Percentiles rank a stretch among this genome's conserved stretches.
Evolutionary conservation across 2,888 invertebrate species (phyloP).

Genomic region (Lydus trimaculatus): DNA sequence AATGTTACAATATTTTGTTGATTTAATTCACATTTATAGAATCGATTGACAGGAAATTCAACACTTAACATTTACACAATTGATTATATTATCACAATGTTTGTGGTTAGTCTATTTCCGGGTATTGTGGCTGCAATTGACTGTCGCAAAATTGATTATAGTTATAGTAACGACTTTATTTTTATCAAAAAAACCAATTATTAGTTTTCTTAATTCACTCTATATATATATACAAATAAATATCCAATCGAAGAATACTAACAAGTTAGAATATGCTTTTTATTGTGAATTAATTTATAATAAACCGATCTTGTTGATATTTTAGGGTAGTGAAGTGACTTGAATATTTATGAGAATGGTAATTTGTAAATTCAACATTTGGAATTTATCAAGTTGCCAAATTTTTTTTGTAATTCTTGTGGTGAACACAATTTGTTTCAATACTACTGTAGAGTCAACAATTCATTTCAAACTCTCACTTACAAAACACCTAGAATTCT

Average conservation of each 20-base stretch:
- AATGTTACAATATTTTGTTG: neutral
- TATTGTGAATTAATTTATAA: neutral
- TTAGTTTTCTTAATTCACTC: no score
- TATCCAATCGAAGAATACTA: no score
- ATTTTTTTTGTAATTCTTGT: no score
- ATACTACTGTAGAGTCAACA: neutral
- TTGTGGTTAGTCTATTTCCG: neutral
- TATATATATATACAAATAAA: no score
- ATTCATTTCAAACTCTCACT: neutral
- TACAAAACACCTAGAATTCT: neutral
- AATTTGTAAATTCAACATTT: neutral
- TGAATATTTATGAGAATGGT: neutral
- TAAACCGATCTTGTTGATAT: neutral
- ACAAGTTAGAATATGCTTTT: no score
- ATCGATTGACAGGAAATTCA: neutral
- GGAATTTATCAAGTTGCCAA: no score
- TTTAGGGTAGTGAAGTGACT: neutral
- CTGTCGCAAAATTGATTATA: neutral
- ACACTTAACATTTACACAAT: neutral
- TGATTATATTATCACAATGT: neutral
- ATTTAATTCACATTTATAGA: neutral
- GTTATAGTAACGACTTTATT: neutral
- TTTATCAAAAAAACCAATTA: neutral
- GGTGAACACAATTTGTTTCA: neutral
- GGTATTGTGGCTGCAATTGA: neutral